Evolutionary conservation across 1,140 invertebrate genomes (phyloP), one percentile per base, ranked within the genome.

Genomic region (Drosophila nasuta): DNA sequence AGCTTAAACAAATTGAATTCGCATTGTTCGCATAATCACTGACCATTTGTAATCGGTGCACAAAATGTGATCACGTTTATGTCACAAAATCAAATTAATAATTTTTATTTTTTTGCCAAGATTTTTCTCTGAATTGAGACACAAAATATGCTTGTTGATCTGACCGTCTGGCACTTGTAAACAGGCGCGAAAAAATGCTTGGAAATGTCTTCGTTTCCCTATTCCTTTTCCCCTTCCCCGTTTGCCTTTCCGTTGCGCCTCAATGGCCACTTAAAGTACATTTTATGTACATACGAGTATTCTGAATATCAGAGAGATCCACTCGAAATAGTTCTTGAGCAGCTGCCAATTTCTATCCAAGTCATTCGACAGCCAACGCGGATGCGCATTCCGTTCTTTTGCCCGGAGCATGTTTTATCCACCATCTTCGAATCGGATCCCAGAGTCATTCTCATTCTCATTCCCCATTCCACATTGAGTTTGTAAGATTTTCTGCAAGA

Each of bases 1-100:
- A 75, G 77, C 83, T 64, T 72, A 59, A 83, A 89, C 86, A 89
- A 89, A 89, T 89, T 89, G 85, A 89, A 90, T 81, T 90, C 75
- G 81, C 85, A 89, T 89, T 89, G 85, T 89, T 79, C 54, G 57
- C 85, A 63, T 89, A 90, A 89, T 89, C 72, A 75, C 71, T 35
- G 54, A 64, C 51, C 67, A 89, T 89, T 89, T 90, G 72, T 89
- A 81, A 79, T n/a, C 72, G 65, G 66, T 45, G 62, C 67, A 86
- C 66, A 73, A 68, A 89, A 79, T 89, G 78, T 81, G 85, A 72
- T 85, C 86, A 89, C 81, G 85, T 81, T 89, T 89, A 74, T 89
- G 85, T 89, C 85, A 85, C 81, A 71, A 67, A 85, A 59, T 77
- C 57, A 75, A 69, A 89, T 88, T 65, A 81, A 85, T 81, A 79